Conservation (phyloP, 2,888 invertebrate genomes). For the Camponotus fellah region DNA sequence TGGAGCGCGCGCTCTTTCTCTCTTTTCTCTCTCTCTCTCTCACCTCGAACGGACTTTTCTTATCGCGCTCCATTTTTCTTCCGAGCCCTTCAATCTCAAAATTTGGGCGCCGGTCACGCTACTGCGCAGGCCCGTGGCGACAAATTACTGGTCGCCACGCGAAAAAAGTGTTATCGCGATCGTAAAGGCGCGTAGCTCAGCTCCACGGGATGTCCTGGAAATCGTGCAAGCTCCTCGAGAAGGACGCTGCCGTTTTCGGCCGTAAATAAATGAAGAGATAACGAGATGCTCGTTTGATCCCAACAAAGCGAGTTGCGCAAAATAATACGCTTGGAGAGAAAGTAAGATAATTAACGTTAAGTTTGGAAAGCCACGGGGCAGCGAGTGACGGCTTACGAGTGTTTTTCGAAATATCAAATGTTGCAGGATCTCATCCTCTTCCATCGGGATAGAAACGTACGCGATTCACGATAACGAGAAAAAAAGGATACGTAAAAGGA, state of each 20-base stretch:
- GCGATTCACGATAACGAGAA: conserved; percentile 45
- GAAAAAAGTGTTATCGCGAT: conserved; percentile 56
- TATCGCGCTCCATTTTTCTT: conserved; percentile 52
- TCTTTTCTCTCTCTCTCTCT: conserved; percentile 10
- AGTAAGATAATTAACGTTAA: background rate
- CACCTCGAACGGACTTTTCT: background rate
- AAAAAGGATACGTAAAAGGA: conserved; percentile 36
- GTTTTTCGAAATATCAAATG: background rate
- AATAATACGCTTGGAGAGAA: background rate
- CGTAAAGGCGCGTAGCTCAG: conserved; percentile 18
- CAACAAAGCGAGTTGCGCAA: background rate
- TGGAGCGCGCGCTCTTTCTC: background rate
- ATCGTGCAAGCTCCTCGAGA: background rate
- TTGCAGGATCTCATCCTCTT: background rate
- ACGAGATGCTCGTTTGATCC: background rate
- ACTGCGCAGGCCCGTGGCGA: conserved; percentile 29
- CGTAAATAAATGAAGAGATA: background rate
- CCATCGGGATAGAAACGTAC: conserved; percentile 20
- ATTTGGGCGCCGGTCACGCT: conserved; percentile 36
- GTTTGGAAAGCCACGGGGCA: background rate
- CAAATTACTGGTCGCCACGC: conserved; percentile 58
- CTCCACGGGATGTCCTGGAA: background rate
- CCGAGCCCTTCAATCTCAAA: conserved; percentile 55
- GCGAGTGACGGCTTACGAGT: background rate
- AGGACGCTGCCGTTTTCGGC: background rate